Evolutionary conservation across 2,888 invertebrate species (phyloP), one percentile per base, ranked within the genome.

Genomic region (Ichneumoninae sp.): DNA sequence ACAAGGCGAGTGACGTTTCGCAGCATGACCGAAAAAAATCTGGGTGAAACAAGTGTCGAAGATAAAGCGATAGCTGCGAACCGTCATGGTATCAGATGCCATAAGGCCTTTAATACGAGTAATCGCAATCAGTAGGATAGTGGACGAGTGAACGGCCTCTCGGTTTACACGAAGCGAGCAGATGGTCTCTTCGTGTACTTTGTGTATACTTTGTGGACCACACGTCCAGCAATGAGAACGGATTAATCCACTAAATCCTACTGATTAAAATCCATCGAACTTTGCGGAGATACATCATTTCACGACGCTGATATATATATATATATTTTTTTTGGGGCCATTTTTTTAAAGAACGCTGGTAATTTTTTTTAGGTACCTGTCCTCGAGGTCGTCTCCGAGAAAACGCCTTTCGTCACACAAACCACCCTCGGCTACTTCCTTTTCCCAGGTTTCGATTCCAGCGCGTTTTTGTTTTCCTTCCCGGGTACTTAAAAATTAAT

Each of bases 111-210:
- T 50, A 36, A 63, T 63, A 60, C 70, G 22, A 47, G 47, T 70
- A 70, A 33, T 33, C 19, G 30, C 2, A 22, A 76, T 57, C 57
- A 60, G 40, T 30, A 22, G 54, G 66, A 47, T 50, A 26, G 19
- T 33, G 33, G 47, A 47, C 60, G 68, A 69, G 69, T 30, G 60
- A 78, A 78, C 47, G 70, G 70, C 26, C 50, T 70, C 60, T 22
- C 6, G 26, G 54, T 77, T 68, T 57, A 54, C 30, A 66, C 22
- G 22, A 69, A 47, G 22, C 44, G 50, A 60, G 60, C 78, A 78
- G 78, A 78, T 78, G 78, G 47, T 78, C 69, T 30, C 33, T 50
- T 47, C 44, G 78, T 78, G 8, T 78, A 50, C 78, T 70, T 50
- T 69, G 30, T 26, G 26, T 26, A 57, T 10, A 57, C 57, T 22